phyloP scores from a whole-genome alignment of 1,140 invertebrate genomes.

The Palaemon carinicauda region DNA sequence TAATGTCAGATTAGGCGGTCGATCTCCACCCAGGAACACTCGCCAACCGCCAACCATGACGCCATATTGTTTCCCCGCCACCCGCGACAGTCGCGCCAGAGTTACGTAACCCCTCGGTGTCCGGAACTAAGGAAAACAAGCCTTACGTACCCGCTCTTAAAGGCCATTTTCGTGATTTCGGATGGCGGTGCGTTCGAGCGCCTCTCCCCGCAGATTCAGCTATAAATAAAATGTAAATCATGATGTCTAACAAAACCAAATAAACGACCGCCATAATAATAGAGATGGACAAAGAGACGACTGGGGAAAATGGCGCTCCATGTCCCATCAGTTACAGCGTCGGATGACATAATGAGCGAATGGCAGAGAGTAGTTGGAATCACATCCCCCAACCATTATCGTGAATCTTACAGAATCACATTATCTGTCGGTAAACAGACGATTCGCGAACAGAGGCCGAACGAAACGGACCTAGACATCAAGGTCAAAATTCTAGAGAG shows the following conservation, averaged over 20 bases:
- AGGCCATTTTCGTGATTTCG: neutral
- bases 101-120: neutral
- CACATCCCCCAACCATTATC: neutral
- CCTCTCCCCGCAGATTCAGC: slow-evolving; percentile 14
- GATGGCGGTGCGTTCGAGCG: neutral
- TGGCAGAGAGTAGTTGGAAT: neutral
- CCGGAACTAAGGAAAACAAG: neutral
- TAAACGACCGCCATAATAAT: slow-evolving; percentile 57
- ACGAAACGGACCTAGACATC: no score
- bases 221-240: slow-evolving; percentile 58
- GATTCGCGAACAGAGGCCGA: no score
- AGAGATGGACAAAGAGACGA: slow-evolving; percentile 32
- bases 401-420: no score
- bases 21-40: slow-evolving; percentile 47
- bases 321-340: neutral
- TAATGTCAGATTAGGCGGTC: slow-evolving; percentile 55
- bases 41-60: slow-evolving; percentile 45
- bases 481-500: no score
- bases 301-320: slow-evolving; percentile 25
- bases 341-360: neutral
- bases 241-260: slow-evolving; percentile 56
- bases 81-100: slow-evolving; percentile 18
- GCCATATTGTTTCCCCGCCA: slow-evolving; percentile 52
- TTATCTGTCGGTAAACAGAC: no score
- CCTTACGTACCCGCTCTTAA: neutral